Conservation (phyloP, 2,888 invertebrate genomes). For the Ecdyonurus torrentis region DNA sequence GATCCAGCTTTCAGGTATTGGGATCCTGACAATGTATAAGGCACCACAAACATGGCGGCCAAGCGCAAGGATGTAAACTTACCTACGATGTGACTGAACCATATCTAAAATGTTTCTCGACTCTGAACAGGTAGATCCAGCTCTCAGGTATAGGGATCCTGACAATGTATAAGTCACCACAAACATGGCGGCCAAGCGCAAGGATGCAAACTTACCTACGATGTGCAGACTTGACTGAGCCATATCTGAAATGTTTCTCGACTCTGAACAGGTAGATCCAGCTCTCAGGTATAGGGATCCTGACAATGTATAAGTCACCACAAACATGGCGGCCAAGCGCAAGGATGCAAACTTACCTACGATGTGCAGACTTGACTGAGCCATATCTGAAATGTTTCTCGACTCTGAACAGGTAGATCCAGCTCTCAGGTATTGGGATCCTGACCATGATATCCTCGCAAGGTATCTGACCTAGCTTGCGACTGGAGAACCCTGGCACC, state of each 20-base stretch:
- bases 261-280: constrained; percentile 99
- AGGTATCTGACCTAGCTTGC: constrained; percentile 88
- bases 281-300: constrained; percentile 95
- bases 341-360: constrained; percentile 36
- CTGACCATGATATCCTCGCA: constrained; percentile 94
- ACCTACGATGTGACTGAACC: constrained; percentile 95
- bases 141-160: constrained; percentile 97
- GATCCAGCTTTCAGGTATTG: constrained; percentile 99
- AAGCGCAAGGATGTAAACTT: too few species aligned
- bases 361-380: constrained; percentile 86
- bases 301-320: too few species aligned
- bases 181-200: too few species aligned
- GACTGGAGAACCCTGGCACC: constrained; percentile 92
- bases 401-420: constrained; percentile 97
- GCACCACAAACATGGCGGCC: too few species aligned
- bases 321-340: too few species aligned
- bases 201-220: constrained; percentile 35
- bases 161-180: too few species aligned
- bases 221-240: constrained; percentile 87
- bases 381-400: constrained; percentile 97
- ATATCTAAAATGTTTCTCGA: constrained; percentile 94
- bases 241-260: constrained; percentile 94
- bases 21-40: too few species aligned
- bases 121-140: constrained; percentile 98
- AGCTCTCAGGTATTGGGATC: constrained; percentile 96